Evolutionary conservation across 2,888 invertebrate genomes (phyloP).

Genomic region (Troglohyphantes excavatus): DNA sequence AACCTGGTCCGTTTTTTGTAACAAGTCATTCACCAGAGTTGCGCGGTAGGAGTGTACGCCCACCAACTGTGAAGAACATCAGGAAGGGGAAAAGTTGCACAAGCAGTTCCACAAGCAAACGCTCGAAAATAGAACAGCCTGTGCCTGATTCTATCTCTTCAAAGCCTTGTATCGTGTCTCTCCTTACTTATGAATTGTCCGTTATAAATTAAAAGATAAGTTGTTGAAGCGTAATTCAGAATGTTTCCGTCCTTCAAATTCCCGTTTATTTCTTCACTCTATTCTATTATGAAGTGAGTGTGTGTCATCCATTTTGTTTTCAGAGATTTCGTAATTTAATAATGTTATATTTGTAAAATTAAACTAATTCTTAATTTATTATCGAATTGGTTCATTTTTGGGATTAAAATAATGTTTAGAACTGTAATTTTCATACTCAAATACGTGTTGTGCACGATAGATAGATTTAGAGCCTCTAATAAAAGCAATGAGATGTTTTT

Average conservation of each 20-base stretch:
- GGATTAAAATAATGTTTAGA: no score
- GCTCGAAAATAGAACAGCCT: background rate
- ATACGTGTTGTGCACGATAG: no score
- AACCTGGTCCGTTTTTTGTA: background rate
- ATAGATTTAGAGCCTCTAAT: no score
- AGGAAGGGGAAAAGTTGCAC: background rate
- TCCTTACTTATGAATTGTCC: no score
- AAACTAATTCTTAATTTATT: no score
- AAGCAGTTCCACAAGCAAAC: slow-evolving; percentile 5
- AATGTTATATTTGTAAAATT: no score
- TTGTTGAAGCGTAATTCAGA: background rate
- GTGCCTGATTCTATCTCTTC: background rate
- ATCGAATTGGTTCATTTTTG: no score
- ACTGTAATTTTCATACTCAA: no score
- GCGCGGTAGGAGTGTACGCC: background rate
- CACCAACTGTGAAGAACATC: background rate
- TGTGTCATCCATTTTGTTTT: background rate
- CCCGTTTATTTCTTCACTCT: slow-evolving; percentile 12
- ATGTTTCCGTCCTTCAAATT: slow-evolving; percentile 40
- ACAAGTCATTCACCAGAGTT: background rate
- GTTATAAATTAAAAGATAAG: background rate
- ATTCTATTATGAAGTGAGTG: slow-evolving; percentile 35
- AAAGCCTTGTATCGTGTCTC: no score
- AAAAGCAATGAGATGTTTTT: no score
- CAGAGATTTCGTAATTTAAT: no score